Evolutionary conservation across 2,113 vertebrate genomes (phyloP).

Genomic region (Mastomys natalensis): DNA sequence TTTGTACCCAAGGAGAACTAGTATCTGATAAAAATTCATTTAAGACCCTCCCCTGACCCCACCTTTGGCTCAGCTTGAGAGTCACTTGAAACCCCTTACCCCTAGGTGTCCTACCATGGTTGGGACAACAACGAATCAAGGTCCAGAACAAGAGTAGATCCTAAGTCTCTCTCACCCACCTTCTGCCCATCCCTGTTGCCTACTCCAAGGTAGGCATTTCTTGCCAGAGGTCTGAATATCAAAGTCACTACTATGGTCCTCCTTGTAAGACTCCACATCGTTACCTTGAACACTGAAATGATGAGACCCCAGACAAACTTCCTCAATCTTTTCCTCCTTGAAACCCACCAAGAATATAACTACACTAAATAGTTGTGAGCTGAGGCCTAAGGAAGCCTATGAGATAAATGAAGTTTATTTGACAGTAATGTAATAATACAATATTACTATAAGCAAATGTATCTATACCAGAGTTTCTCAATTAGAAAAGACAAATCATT

Average conservation of each 20-base stretch:
- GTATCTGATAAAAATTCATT: neutral
- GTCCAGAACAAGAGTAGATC: neutral
- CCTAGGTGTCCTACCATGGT: neutral
- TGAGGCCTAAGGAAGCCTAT: neutral
- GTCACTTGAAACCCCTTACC: neutral
- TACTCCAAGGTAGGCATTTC: fast-evolving
- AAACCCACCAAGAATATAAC: neutral
- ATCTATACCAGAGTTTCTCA: neutral
- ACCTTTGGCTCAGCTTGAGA: neutral
- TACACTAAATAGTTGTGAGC: neutral
- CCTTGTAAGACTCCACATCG: too few species aligned
- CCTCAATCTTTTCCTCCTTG: neutral
- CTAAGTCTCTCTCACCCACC: too few species aligned
- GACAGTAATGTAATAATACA: neutral
- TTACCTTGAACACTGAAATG: neutral
- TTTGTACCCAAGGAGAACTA: neutral
- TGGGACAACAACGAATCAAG: neutral
- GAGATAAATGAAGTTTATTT: neutral
- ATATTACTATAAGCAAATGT: neutral
- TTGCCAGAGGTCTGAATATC: neutral
- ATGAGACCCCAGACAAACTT: neutral
- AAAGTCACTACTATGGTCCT: neutral
- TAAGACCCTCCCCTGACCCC: neutral
- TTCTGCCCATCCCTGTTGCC: neutral
- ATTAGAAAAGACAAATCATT: neutral